phyloP scores from a whole-genome alignment of 2,113 vertebrate genomes.

The Eulacestoma nigropectus region DNA sequence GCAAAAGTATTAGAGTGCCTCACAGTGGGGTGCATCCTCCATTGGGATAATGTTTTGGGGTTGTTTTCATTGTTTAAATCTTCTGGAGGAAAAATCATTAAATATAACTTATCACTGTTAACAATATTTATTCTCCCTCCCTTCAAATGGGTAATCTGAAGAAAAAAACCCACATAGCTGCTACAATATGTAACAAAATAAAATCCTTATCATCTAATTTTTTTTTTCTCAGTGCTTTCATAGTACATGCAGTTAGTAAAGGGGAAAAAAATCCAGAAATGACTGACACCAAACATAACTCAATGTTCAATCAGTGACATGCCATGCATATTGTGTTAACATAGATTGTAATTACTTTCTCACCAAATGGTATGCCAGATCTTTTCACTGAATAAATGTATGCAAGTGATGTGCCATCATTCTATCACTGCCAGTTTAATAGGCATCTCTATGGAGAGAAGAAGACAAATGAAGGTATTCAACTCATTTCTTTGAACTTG shows the following conservation, averaged over 20 bases:
- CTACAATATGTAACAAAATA: neutral
- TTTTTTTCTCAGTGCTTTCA: neutral
- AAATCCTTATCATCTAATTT: neutral
- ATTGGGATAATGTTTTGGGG: neutral
- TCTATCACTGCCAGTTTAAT: slow-evolving; percentile 3
- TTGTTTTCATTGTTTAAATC: neutral
- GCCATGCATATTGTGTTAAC: slow-evolving; percentile 40
- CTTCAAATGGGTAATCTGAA: neutral
- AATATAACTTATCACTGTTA: neutral
- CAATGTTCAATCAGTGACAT: neutral
- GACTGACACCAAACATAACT: slow-evolving; percentile 53
- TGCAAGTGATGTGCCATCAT: neutral
- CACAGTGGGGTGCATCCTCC: neutral
- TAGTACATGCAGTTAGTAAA: neutral
- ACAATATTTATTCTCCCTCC: neutral
- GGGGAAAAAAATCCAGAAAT: neutral
- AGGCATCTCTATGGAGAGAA: neutral
- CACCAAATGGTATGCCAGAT: slow-evolving; percentile 53
- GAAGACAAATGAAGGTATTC: neutral
- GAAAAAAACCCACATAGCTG: neutral
- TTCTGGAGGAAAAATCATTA: neutral
- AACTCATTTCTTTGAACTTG: neutral
- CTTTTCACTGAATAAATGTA: slow-evolving; percentile 24
- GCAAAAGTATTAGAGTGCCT: neutral
- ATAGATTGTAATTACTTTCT: slow-evolving; percentile 40